Conservation (phyloP, 2,797 vertebrate genomes). For the Falco naumanni region DNA sequence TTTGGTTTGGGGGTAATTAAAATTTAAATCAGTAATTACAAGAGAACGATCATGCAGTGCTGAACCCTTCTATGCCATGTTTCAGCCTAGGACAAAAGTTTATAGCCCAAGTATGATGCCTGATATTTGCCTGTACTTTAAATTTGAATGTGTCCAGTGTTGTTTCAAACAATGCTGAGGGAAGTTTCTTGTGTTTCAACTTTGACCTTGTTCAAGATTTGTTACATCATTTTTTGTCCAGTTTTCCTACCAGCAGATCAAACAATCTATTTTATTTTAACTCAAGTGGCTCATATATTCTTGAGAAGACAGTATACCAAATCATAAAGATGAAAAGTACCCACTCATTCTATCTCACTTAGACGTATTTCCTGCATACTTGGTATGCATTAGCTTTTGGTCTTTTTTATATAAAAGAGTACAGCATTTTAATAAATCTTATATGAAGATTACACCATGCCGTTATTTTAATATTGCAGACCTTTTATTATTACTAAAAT, state of each 20-base stretch:
- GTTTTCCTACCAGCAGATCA: background rate
- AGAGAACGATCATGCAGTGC: background rate
- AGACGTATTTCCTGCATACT: constrained; percentile 15
- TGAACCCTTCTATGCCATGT: background rate
- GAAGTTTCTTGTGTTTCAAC: background rate
- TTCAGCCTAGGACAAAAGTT: background rate
- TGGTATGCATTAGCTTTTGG: background rate
- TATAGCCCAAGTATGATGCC: background rate
- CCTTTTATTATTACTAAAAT: background rate
- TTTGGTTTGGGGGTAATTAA: background rate
- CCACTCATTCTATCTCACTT: background rate
- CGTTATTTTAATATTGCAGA: background rate
- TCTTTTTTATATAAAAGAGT: constrained; percentile 28
- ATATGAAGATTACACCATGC: background rate
- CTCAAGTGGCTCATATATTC: background rate
- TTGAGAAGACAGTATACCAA: background rate
- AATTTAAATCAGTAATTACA: background rate
- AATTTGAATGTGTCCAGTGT: background rate
- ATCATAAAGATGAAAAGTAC: background rate
- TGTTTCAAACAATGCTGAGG: background rate
- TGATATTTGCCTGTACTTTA: background rate
- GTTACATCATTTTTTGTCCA: background rate
- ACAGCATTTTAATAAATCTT: constrained; percentile 11
- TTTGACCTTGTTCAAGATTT: background rate
- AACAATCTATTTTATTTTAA: constrained; percentile 15